These are phyloP conservation scores for Phyllotreta cruciferae DNA, from an alignment of 2,888 invertebrate species.

Conservation along the genomic window DNA sequence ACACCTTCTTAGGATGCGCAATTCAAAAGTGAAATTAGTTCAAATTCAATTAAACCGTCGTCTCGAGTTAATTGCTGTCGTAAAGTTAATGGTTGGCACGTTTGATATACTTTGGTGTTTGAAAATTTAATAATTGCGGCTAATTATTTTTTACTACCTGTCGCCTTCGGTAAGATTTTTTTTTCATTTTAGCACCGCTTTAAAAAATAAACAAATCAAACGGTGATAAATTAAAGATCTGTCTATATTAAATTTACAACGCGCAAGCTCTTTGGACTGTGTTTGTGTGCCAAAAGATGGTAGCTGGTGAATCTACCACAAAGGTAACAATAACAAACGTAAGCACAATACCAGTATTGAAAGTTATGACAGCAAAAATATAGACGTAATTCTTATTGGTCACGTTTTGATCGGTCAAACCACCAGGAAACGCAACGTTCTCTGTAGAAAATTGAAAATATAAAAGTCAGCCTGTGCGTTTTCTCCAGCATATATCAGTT, in stretches of 20 bases:
- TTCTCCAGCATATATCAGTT: constrained; percentile 22
- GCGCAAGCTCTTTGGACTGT: too few relatives aligned
- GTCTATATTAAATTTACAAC: too few relatives aligned
- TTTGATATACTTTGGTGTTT: constrained; percentile 1
- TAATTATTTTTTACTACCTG: constrained; percentile 11
- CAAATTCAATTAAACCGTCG: constrained; percentile 6
- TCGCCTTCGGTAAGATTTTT: neutral
- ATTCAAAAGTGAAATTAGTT: constrained; percentile 11
- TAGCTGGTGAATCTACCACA: constrained; percentile 11
- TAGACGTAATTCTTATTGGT: constrained; percentile 14
- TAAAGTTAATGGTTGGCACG: constrained; percentile 11
- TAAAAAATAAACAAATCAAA: too few relatives aligned
- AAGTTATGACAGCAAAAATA: constrained; percentile 18
- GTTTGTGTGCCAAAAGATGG: neutral
- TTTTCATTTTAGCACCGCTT: too few relatives aligned
- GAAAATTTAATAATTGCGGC: constrained; percentile 4
- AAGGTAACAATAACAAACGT: constrained; percentile 6
- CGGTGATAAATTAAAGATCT: too few relatives aligned
- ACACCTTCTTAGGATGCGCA: constrained; percentile 3
- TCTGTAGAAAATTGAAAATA: constrained; percentile 15
- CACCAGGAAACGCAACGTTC: constrained; percentile 13
- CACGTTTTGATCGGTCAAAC: constrained; percentile 16
- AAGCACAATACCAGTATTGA: constrained; percentile 9
- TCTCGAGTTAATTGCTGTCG: constrained; percentile 3
- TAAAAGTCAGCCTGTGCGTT: constrained; percentile 1